Conservation (phyloP, 2,888 invertebrate genomes). For the Platycheirus rosarum region DNA sequence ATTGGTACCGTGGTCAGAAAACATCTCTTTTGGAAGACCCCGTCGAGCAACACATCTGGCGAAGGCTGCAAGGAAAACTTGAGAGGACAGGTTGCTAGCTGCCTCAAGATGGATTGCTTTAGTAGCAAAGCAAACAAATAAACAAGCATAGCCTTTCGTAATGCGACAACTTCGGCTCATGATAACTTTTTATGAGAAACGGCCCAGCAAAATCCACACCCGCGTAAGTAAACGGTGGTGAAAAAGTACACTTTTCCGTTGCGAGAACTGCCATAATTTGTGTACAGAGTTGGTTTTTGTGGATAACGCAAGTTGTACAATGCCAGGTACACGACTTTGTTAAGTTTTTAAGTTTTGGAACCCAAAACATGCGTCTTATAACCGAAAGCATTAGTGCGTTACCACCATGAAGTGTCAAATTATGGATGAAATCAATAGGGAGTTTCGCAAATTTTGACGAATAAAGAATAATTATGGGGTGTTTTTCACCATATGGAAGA, state of each 20-base stretch:
- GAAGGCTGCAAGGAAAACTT: too few relatives aligned
- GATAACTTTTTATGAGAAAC: constrained; percentile 6
- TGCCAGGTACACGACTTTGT: too few relatives aligned
- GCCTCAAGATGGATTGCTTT: constrained; percentile 25
- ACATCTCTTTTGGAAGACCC: too few relatives aligned
- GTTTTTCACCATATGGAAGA: neutral
- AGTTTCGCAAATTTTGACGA: neutral
- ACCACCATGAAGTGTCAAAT: neutral
- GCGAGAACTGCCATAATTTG: neutral
- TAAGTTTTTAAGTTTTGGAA: too few relatives aligned
- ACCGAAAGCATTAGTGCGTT: constrained; percentile 4
- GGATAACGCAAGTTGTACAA: too few relatives aligned
- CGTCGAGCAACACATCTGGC: too few relatives aligned
- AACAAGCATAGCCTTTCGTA: constrained; percentile 30
- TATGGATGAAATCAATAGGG: constrained; percentile 9
- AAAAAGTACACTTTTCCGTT: neutral
- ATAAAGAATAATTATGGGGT: neutral
- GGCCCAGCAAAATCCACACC: constrained; percentile 32
- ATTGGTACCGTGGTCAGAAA: too few relatives aligned
- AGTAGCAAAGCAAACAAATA: constrained; percentile 27
- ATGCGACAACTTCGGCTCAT: constrained; percentile 19
- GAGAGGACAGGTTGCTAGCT: neutral
- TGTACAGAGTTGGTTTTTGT: too few relatives aligned
- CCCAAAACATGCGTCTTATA: neutral
- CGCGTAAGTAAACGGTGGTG: neutral